Conservation (phyloP, 2,888 invertebrate genomes). For the Amphipoea oculea region DNA sequence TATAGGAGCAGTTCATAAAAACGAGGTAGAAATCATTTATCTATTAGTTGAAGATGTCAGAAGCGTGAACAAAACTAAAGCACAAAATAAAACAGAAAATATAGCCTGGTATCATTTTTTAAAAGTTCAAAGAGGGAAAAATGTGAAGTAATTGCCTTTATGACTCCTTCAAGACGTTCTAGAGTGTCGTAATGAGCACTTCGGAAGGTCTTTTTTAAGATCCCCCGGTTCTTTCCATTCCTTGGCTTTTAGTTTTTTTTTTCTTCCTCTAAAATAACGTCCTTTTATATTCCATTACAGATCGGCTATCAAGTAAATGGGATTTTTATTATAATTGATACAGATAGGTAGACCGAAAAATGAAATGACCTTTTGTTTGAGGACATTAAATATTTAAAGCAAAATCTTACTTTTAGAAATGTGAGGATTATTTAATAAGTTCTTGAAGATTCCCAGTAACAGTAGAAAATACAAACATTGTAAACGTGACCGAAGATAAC, state of each 20-base stretch:
- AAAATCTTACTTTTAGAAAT: background rate
- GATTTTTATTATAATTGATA: slow-evolving; percentile 53
- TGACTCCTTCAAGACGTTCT: slow-evolving; percentile 74
- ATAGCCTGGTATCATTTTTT: slow-evolving; percentile 43
- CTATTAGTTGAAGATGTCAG: slow-evolving; percentile 16
- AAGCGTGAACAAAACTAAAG: slow-evolving; percentile 36
- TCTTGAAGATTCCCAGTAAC: background rate
- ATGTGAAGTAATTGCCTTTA: slow-evolving; percentile 78
- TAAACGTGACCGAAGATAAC: slow-evolving; percentile 38
- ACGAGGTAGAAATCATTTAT: slow-evolving; percentile 18
- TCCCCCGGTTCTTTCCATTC: slow-evolving; percentile 68
- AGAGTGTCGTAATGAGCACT: slow-evolving; percentile 80
- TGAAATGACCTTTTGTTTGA: background rate
- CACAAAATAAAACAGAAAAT: slow-evolving; percentile 40
- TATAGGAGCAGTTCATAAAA: slow-evolving; percentile 14
- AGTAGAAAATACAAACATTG: slow-evolving; percentile 24
- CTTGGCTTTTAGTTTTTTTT: slow-evolving; percentile 69
- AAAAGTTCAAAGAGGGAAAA: slow-evolving; percentile 67
- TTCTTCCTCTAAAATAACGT: slow-evolving; percentile 51
- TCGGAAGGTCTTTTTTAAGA: slow-evolving; percentile 74
- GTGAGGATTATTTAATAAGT: background rate
- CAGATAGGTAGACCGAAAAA: background rate
- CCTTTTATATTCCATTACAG: slow-evolving; percentile 66
- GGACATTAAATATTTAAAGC: background rate
- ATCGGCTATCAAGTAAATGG: slow-evolving; percentile 54